Evolutionary conservation across 2,888 invertebrate genomes (phyloP), one percentile per base, ranked within the genome.

Genomic region (Panopea generosa): DNA sequence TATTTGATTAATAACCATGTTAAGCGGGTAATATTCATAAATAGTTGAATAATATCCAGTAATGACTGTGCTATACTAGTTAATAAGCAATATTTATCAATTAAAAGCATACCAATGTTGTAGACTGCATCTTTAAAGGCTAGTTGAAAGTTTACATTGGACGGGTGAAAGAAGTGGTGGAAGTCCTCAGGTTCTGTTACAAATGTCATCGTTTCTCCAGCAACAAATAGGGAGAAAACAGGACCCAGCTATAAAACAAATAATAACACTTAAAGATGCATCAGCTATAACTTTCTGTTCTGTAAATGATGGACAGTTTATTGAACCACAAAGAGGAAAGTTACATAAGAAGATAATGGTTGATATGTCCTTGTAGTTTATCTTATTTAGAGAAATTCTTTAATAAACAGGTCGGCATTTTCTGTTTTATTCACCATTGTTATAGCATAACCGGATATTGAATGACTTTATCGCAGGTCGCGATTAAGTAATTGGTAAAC

Each of bases 121-220:
- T 84, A 69, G 1, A 90, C 90, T 43, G 88, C 78, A 45, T 79
- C 76, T 63, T 89, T 86, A 0, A 90, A 90, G 45, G 88, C 90
- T 67, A 77, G 78, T 68, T 90, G 89, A 65, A 91, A 91, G 69
- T 89, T 87, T 11, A 89, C 85, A 76, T 82, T 65, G 6, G 76
- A 26, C 7, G 89, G 89, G 38, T 85, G 77, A 57, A 91, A 90
- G 72, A 91, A 90, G 61, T 84, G 67, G 26, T 82, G 77, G 66
- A 88, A 89, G 65, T 90, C 89, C 20, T 87, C 84, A 9, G 83
- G 79, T 3, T 90, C 87, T 26, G 86, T 88, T 1, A 91, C 59
- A 77, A 90, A 90, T 4, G 90, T 90, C 72, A 90, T 65, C 14
- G 86, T 77, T 47, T 89, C 88, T 18, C 91, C 91, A 43, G 90